These are phyloP conservation scores for Brenthis hecate DNA, from an alignment of 2,888 invertebrate genomes.

Conservation along the genomic window DNA sequence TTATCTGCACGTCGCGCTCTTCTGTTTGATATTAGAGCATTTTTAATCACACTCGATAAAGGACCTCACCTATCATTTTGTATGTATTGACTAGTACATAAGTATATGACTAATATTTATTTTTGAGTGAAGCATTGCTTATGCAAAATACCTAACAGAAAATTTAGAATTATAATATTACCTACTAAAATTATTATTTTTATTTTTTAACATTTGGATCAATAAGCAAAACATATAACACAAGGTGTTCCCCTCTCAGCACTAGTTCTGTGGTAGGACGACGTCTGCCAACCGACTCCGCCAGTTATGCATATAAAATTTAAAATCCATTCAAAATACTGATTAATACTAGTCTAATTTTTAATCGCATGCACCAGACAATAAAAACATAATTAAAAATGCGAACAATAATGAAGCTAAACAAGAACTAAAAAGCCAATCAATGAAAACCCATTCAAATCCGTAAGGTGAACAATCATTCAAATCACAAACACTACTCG, in stretches of 20 bases:
- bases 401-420: constrained; percentile 13
- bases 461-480: constrained; percentile 17
- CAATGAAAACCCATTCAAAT: constrained; percentile 17
- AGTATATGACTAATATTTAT: too few relatives aligned
- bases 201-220: too few relatives aligned
- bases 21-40: constrained; percentile 18
- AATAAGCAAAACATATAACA: too few relatives aligned
- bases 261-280: too few relatives aligned
- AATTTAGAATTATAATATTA: too few relatives aligned
- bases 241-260: too few relatives aligned
- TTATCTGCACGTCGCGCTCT: constrained; percentile 47
- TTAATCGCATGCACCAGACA: constrained; percentile 9
- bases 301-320: too few relatives aligned
- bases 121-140: too few relatives aligned
- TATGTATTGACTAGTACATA: neutral
- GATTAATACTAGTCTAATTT: neutral
- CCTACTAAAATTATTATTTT: too few relatives aligned
- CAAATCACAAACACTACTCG: constrained; percentile 15
- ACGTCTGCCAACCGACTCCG: too few relatives aligned
- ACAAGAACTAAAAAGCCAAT: constrained; percentile 5
- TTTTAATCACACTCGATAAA: constrained; percentile 7
- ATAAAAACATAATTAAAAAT: constrained; percentile 18
- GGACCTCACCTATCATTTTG: neutral
- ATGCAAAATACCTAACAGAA: too few relatives aligned
- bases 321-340: too few relatives aligned